Percentiles rank a stretch among this genome's conserved stretches.
These are phyloP conservation scores for Cyclophora punctaria DNA, from an alignment of 2,888 invertebrate genomes.

Conservation along the genomic window DNA sequence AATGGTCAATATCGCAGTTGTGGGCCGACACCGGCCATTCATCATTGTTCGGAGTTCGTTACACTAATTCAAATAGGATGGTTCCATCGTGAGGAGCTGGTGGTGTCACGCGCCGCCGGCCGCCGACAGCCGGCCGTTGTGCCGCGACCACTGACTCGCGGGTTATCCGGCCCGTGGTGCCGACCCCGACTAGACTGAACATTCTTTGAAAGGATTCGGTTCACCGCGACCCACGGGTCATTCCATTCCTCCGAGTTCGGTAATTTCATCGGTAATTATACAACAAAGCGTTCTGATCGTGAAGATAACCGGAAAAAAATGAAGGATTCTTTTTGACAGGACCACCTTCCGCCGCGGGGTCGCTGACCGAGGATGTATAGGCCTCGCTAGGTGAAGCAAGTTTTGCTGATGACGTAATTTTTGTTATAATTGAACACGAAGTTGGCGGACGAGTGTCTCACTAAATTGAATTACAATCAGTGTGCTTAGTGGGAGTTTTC, in stretches of 20 bases:
- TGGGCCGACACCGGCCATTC: slow-evolving; percentile 20
- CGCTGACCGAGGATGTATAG: slow-evolving; percentile 16
- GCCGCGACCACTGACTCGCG: slow-evolving; percentile 12
- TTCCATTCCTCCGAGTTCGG: slow-evolving; percentile 19
- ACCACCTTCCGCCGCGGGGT: slow-evolving; percentile 36
- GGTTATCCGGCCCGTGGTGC: slow-evolving; percentile 29
- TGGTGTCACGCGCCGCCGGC: slow-evolving; percentile 16
- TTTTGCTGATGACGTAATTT: slow-evolving; percentile 18
- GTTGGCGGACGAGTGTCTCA: slow-evolving; percentile 14
- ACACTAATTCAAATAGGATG: slow-evolving; percentile 14
- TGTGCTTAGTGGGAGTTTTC: too few relatives aligned
- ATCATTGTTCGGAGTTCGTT: slow-evolving; percentile 24
- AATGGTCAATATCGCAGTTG: slow-evolving; percentile 17
- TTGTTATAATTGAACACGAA: slow-evolving; percentile 11
- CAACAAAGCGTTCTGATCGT: slow-evolving; percentile 40
- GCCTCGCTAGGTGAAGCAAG: slow-evolving; percentile 18
- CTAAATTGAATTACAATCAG: slow-evolving; percentile 23
- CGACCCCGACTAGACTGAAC: slow-evolving; percentile 6
- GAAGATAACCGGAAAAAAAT: slow-evolving; percentile 46
- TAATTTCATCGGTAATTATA: slow-evolving; percentile 40
- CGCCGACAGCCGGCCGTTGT: slow-evolving; percentile 9
- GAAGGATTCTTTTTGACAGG: slow-evolving; percentile 31
- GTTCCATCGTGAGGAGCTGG: slow-evolving; percentile 8
- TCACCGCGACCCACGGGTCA: slow-evolving; percentile 38
- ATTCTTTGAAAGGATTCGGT: slow-evolving; percentile 27